A percentile compares a stretch with the other conserved stretches of the same genome.
Conservation (phyloP, 2,113 vertebrate genomes). For the Labrus mixtus region DNA sequence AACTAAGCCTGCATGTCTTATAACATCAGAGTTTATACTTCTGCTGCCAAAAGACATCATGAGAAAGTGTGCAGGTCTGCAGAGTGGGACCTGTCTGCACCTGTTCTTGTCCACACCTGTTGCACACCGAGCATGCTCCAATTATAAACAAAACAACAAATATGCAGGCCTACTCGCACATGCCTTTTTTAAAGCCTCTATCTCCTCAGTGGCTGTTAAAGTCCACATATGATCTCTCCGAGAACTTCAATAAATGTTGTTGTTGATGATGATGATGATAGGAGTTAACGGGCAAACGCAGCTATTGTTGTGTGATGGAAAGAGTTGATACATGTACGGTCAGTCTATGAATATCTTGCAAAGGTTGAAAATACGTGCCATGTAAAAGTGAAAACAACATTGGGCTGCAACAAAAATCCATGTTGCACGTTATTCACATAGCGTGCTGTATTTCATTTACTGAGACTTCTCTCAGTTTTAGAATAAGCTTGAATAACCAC, state of each 20-base stretch:
- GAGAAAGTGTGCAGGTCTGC: neutral
- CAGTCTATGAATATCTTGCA: no score
- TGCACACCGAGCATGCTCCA: conserved; percentile 49
- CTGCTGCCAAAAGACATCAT: neutral
- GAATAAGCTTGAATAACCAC: neutral
- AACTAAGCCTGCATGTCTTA: neutral
- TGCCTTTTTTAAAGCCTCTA: no score
- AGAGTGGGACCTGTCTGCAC: conserved; percentile 7
- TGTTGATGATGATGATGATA: no score
- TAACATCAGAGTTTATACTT: neutral
- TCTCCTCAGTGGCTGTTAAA: neutral
- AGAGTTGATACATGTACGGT: no score
- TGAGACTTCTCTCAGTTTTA: no score
- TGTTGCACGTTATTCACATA: neutral
- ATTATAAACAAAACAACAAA: neutral
- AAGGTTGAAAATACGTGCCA: no score
- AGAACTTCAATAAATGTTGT: no score
- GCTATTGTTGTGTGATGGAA: neutral
- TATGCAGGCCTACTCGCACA: neutral
- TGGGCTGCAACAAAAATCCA: neutral
- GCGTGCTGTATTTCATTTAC: no score
- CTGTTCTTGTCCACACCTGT: conserved; percentile 58
- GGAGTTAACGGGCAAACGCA: neutral
- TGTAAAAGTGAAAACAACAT: neutral
- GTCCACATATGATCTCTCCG: no score